Evolutionary conservation across 2,888 invertebrate genomes (phyloP).

Genomic region (Phaedon cochleariae): DNA sequence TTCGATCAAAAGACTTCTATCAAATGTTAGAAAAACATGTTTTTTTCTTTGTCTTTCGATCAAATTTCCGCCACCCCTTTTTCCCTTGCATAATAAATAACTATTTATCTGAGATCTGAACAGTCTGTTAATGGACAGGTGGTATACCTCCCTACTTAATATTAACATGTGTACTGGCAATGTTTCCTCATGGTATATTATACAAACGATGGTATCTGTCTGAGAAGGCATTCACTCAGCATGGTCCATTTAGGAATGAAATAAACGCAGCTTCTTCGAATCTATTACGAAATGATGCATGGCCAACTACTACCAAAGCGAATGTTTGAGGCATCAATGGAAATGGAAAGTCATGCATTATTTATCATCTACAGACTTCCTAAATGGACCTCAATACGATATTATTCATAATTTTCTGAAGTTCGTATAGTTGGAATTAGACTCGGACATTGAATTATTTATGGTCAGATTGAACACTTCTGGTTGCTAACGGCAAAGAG

Average conservation of each 20-base stretch:
- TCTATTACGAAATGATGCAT: constrained; percentile 33
- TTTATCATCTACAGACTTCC: constrained; percentile 27
- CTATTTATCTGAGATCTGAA: no score
- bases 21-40: no score
- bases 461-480: neutral
- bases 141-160: no score
- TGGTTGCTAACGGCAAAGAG: neutral
- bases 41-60: no score
- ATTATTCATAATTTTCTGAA: constrained; percentile 24
- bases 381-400: constrained; percentile 26
- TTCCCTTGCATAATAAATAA: no score
- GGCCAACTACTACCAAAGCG: constrained; percentile 29
- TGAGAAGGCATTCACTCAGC: neutral
- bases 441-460: constrained; percentile 17
- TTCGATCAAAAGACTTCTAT: no score
- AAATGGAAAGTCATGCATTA: constrained; percentile 28
- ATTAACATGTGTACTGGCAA: neutral
- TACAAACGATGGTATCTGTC: neutral
- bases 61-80: no score
- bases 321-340: constrained; percentile 34
- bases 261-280: constrained; percentile 22
- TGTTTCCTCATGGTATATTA: constrained; percentile 1
- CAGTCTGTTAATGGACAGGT: no score
- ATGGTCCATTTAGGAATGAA: constrained; percentile 22
- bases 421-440: constrained; percentile 27